A percentile compares a stretch with the other conserved stretches of the same genome.
phyloP scores from a whole-genome alignment of 1,140 invertebrate species.

The Drosophila murphyi region DNA sequence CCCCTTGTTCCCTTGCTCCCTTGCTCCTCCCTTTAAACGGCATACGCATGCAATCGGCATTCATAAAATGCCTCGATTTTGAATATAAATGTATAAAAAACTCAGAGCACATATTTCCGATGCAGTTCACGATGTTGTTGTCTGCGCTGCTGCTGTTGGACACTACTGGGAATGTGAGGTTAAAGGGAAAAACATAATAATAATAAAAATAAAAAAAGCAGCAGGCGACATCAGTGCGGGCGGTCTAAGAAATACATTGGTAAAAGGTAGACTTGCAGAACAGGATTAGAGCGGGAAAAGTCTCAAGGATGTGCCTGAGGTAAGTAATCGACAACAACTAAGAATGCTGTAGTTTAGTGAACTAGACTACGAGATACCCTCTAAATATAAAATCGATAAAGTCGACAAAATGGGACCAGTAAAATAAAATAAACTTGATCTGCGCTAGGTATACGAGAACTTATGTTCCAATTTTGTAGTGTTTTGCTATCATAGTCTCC shows the following conservation, averaged over 20 bases:
- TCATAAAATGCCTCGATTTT: constrained; percentile 69
- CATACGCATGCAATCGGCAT: constrained; percentile 60
- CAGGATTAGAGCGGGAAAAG: constrained; percentile 4
- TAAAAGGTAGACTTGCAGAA: constrained; percentile 11
- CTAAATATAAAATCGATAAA: no score
- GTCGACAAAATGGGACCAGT: no score
- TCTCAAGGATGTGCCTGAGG: background rate
- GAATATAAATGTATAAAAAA: constrained; percentile 52
- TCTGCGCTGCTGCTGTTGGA: constrained; percentile 56
- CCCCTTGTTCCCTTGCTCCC: background rate
- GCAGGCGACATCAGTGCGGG: constrained; percentile 21
- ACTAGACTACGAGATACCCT: no score
- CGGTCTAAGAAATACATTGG: constrained; percentile 19
- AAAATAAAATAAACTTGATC: no score
- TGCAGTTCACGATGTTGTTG: constrained; percentile 63
- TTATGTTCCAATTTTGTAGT: no score
- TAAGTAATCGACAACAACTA: no score
- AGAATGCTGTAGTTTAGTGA: no score
- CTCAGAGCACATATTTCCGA: constrained; percentile 58
- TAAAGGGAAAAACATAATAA: constrained; percentile 16
- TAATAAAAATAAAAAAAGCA: constrained; percentile 9
- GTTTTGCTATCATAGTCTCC: no score
- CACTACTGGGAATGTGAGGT: constrained; percentile 24
- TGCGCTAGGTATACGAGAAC: no score
- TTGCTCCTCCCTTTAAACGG: background rate